Conservation (phyloP, 2,113 vertebrate species). For the Seriola rivoliana region DNA sequence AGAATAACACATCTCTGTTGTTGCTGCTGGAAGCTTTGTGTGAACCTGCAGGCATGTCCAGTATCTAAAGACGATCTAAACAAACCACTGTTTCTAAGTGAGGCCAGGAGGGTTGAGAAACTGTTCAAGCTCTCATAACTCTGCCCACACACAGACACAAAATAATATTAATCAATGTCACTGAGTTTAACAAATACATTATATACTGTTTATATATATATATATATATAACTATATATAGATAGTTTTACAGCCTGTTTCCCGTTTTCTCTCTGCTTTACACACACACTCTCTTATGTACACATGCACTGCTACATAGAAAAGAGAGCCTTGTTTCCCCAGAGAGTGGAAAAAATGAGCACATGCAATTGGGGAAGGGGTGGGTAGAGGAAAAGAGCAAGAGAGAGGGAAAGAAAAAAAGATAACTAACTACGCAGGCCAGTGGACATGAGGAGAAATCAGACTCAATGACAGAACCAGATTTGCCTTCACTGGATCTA, state of each 20-base stretch:
- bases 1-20: neutral
- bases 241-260: slow-evolving; percentile 36
- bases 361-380: slow-evolving; percentile 69
- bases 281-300: slow-evolving; percentile 24
- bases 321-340: slow-evolving; percentile 67
- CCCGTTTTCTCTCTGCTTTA: slow-evolving; percentile 38
- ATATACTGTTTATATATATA: neutral
- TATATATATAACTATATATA: too few species aligned
- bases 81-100: slow-evolving; percentile 33
- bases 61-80: slow-evolving; percentile 21
- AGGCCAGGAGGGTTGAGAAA: slow-evolving; percentile 25
- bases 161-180: neutral
- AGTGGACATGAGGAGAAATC: slow-evolving; percentile 20
- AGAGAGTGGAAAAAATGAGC: slow-evolving; percentile 81
- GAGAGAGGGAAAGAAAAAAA: slow-evolving; percentile 19
- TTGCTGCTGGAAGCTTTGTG: neutral
- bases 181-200: neutral
- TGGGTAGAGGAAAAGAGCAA: slow-evolving; percentile 57
- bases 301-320: slow-evolving; percentile 52
- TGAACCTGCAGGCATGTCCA: neutral
- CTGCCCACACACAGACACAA: slow-evolving; percentile 1
- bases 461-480: slow-evolving; percentile 38
- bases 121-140: slow-evolving; percentile 5
- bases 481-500: slow-evolving; percentile 13
- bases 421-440: slow-evolving; percentile 18